phyloP scores from a whole-genome alignment of 2,797 vertebrate genomes.

The Sebastiscus tertius region DNA sequence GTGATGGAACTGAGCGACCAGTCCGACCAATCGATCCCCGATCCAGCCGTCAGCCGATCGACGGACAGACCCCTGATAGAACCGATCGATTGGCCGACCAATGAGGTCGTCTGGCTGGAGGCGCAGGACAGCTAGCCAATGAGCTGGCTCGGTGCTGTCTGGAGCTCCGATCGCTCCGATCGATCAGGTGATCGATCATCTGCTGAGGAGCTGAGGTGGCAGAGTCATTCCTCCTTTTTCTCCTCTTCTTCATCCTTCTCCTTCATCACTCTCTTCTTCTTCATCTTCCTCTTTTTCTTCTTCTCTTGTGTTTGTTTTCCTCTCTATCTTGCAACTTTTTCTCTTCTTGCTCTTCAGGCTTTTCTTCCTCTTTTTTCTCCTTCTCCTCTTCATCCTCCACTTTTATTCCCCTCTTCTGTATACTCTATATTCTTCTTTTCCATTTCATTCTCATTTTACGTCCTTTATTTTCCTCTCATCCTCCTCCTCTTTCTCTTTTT shows the following conservation, averaged over 20 bases:
- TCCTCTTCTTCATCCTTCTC: neutral
- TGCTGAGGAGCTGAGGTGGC: neutral
- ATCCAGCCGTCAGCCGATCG: neutral
- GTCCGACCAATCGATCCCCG: neutral
- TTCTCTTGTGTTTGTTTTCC: too few species aligned
- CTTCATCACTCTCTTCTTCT: neutral
- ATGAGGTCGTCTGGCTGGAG: slow-evolving; percentile 6
- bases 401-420: neutral
- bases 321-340: neutral
- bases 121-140: slow-evolving; percentile 40
- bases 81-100: slow-evolving; percentile 6
- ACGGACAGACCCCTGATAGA: neutral
- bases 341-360: neutral
- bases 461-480: neutral
- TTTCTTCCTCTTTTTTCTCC: neutral
- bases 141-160: neutral
- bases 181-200: slow-evolving; percentile 33
- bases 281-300: too few species aligned
- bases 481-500: neutral
- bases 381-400: neutral
- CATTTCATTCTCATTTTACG: too few species aligned
- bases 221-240: neutral
- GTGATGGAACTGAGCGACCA: neutral
- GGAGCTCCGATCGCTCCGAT: slow-evolving; percentile 12
- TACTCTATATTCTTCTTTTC: too few species aligned